phyloP scores from a whole-genome alignment of 1,140 invertebrate species.

The Psilanteris sp. region DNA sequence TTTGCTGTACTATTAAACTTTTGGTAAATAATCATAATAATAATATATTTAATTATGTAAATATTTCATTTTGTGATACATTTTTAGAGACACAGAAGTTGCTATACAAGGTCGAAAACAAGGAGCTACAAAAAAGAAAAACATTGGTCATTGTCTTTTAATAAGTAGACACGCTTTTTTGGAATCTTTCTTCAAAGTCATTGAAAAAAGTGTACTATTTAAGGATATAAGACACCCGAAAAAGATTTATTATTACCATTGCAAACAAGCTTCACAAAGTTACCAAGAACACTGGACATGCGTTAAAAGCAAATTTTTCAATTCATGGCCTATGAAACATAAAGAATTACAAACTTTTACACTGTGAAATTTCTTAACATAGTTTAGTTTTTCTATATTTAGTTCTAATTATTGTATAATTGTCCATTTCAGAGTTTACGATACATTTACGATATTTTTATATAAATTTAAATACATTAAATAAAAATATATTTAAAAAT shows the following conservation, averaged over 20 bases:
- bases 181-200: slow-evolving; percentile 80
- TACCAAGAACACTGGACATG: slow-evolving; percentile 71
- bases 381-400: too few species aligned
- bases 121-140: slow-evolving; percentile 90
- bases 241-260: slow-evolving; percentile 72
- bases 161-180: slow-evolving; percentile 85
- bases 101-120: slow-evolving; percentile 89
- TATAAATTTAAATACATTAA: too few species aligned
- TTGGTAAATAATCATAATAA: too few species aligned
- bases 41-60: too few species aligned
- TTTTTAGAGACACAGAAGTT: slow-evolving; percentile 84
- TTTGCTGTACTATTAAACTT: too few species aligned
- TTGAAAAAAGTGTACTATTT: slow-evolving; percentile 46
- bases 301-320: slow-evolving; percentile 62
- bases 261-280: slow-evolving; percentile 68
- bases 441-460: too few species aligned
- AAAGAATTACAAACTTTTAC: slow-evolving; percentile 65
- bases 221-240: slow-evolving; percentile 68
- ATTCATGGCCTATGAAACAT: slow-evolving; percentile 71
- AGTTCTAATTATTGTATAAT: too few species aligned
- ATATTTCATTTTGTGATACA: too few species aligned
- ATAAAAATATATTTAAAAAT: too few species aligned
- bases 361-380: too few species aligned
- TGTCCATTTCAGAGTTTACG: too few species aligned
- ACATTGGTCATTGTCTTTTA: slow-evolving; percentile 79